These are phyloP conservation scores for Dryomyza anilis DNA, from an alignment of 2,888 invertebrate species.

Conservation along the genomic window DNA sequence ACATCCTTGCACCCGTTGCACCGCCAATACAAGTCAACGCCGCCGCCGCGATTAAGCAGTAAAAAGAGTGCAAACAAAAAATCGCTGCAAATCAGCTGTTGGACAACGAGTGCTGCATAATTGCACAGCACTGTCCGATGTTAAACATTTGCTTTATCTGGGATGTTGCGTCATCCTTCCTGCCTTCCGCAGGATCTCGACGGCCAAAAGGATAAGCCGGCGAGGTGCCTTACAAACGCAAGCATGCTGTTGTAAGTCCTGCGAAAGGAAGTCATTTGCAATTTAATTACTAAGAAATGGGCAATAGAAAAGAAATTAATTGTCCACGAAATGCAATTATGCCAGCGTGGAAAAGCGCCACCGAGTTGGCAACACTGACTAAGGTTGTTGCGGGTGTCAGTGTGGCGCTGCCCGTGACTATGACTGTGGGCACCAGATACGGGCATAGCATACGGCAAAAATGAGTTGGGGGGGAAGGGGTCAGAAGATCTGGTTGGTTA, in stretches of 20 bases:
- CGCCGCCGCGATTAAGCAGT: not conserved
- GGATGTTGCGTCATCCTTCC: slow-evolving; percentile 2
- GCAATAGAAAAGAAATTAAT: slow-evolving; percentile 62
- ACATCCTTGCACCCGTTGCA: not conserved
- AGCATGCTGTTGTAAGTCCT: slow-evolving; percentile 10
- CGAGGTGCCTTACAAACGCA: slow-evolving; percentile 5
- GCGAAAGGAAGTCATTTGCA: slow-evolving; percentile 60
- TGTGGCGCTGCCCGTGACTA: no score
- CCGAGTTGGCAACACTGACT: slow-evolving; percentile 37
- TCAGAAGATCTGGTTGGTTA: not conserved
- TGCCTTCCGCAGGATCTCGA: not conserved
- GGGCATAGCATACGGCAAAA: no score
- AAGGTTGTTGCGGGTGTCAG: no score
- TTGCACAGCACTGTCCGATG: not conserved
- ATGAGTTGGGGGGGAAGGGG: not conserved
- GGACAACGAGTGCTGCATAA: not conserved
- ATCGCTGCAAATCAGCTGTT: not conserved
- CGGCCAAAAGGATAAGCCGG: not conserved
- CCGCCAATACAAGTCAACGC: not conserved
- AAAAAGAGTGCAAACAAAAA: not conserved
- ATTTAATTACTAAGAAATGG: slow-evolving; percentile 62
- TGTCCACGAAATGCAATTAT: slow-evolving; percentile 63
- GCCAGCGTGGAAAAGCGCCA: slow-evolving; percentile 39
- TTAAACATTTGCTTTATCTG: slow-evolving; percentile 8
- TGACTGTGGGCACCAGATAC: no score